phyloP scores from a whole-genome alignment of 2,113 vertebrate genomes.

The Martes martes region DNA sequence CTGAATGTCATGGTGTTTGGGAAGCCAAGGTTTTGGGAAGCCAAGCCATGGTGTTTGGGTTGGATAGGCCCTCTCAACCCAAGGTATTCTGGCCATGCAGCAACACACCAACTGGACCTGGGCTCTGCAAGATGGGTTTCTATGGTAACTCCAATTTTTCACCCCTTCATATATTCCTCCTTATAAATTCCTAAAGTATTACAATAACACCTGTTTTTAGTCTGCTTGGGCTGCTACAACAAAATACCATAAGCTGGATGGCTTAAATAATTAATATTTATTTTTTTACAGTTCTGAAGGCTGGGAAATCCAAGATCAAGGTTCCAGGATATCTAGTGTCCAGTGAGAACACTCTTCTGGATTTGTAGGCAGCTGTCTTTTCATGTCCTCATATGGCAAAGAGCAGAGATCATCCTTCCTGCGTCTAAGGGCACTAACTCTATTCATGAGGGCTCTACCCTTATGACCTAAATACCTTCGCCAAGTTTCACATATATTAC shows the following conservation, averaged over 20 bases:
- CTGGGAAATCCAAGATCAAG: neutral
- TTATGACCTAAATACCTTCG: neutral
- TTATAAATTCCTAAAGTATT: slow-evolving; percentile 19
- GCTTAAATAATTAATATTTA: neutral
- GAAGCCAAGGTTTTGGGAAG: too few relatives aligned
- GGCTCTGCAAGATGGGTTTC: neutral
- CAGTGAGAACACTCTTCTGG: neutral
- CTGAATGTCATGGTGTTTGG: neutral
- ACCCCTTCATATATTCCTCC: neutral
- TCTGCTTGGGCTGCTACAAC: neutral
- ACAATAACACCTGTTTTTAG: neutral
- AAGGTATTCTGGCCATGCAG: neutral
- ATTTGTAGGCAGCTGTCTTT: neutral
- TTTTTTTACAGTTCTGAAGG: neutral
- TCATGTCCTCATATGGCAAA: neutral
- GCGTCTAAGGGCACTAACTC: neutral
- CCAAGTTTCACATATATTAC: neutral
- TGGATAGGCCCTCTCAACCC: neutral
- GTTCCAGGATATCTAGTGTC: neutral
- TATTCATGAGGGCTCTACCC: neutral
- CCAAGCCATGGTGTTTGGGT: neutral
- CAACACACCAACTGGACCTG: neutral
- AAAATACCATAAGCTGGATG: neutral
- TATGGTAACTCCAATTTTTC: slow-evolving; percentile 3
- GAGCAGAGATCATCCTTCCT: neutral